A percentile compares a stretch with the other conserved stretches of the same genome.
Evolutionary conservation across 2,888 invertebrate species (phyloP).

Genomic region (Uropetala carovei): DNA sequence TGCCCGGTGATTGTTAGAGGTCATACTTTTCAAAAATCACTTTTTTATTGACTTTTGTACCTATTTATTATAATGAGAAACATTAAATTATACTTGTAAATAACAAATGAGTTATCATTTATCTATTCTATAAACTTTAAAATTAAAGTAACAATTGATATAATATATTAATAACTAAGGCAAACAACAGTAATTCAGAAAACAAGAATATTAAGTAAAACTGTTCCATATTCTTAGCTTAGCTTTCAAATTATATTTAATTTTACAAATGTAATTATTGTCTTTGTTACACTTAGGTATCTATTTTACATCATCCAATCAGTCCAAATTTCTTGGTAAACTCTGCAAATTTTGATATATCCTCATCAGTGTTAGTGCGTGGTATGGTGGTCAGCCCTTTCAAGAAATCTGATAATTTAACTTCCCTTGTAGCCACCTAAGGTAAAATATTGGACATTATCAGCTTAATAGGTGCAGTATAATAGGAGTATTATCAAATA

Average conservation of each 20-base stretch:
- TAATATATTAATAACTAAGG: too few species aligned
- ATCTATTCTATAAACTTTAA: neutral
- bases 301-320: neutral
- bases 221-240: neutral
- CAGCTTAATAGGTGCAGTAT: too few species aligned
- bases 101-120: neutral
- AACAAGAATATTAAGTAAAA: too few species aligned
- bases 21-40: slow-evolving; percentile 58
- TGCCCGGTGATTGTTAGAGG: slow-evolving; percentile 77
- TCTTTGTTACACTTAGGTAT: neutral
- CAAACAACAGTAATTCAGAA: too few species aligned
- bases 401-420: slow-evolving; percentile 24
- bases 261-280: neutral
- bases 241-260: neutral
- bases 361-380: slow-evolving; percentile 8
- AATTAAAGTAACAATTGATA: neutral
- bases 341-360: neutral
- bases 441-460: neutral
- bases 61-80: neutral
- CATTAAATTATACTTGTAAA: slow-evolving; percentile 33
- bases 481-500: too few species aligned
- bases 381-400: slow-evolving; percentile 19
- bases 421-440: slow-evolving; percentile 38
- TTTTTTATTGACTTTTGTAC: neutral
- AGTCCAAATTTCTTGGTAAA: slow-evolving; percentile 6